Percentiles rank a stretch among this genome's conserved stretches.
Evolutionary conservation across 2,797 vertebrate genomes (phyloP).

Genomic region (Rousettus madagascariensis): DNA sequence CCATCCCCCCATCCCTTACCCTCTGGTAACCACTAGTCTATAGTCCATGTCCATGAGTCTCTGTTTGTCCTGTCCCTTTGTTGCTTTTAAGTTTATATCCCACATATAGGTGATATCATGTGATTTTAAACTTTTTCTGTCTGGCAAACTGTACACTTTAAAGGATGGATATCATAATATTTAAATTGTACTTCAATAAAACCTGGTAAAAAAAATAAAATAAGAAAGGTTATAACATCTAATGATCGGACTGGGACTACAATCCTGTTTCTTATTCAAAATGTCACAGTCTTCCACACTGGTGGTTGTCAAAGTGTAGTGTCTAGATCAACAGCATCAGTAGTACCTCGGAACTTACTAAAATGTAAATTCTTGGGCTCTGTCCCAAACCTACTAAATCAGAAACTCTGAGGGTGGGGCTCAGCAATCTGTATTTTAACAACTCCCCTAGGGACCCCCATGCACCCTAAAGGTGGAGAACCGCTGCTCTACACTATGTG

Average conservation of each 20-base stretch:
- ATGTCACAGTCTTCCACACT: background rate
- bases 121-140: too few species aligned
- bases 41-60: too few species aligned
- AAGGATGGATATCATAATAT: background rate
- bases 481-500: background rate
- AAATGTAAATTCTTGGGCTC: background rate
- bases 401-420: background rate
- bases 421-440: background rate
- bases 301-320: background rate
- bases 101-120: too few species aligned
- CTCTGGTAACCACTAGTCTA: too few species aligned
- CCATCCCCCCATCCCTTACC: too few species aligned
- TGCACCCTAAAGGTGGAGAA: background rate
- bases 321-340: background rate
- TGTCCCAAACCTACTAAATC: background rate
- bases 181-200: constrained; percentile 7
- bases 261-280: background rate
- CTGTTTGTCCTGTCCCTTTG: too few species aligned
- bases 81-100: too few species aligned
- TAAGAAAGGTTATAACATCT: background rate
- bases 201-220: background rate
- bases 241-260: background rate
- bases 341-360: background rate
- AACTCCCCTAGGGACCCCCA: background rate
- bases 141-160: background rate